Percentiles rank a stretch among this genome's conserved stretches.
Conservation (phyloP, 2,888 invertebrate genomes). For the Lycia hirtaria region DNA sequence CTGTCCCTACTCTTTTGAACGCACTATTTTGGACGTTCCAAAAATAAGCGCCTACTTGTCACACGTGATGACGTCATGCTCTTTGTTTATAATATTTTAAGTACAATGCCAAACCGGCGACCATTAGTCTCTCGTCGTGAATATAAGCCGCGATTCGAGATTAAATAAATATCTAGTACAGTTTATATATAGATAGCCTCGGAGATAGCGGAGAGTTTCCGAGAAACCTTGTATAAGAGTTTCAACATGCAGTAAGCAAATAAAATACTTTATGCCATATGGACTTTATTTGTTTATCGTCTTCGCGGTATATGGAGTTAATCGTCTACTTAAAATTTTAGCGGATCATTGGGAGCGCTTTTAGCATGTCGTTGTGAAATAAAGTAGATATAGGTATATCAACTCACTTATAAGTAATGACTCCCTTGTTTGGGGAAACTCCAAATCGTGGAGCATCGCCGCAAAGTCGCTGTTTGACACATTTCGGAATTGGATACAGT, state of each 20-base stretch:
- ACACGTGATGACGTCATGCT: not conserved
- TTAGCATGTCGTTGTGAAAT: constrained; percentile 10
- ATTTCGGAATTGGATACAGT: too few relatives aligned
- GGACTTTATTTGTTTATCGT: not conserved
- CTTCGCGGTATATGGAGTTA: constrained; percentile 10
- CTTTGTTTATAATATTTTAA: constrained; percentile 14
- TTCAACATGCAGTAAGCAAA: not conserved
- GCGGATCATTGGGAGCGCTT: constrained; percentile 4
- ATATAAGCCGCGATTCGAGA: constrained; percentile 1
- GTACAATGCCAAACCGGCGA: constrained; percentile 19
- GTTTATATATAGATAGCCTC: not conserved
- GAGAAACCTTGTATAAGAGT: not conserved
- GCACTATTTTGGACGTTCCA: constrained; percentile 11
- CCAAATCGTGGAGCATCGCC: too few relatives aligned
- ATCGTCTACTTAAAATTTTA: constrained; percentile 4
- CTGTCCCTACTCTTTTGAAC: constrained; percentile 10
- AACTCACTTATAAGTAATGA: too few relatives aligned
- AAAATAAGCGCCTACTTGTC: constrained; percentile 19
- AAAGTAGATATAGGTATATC: not conserved
- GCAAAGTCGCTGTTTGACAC: too few relatives aligned
- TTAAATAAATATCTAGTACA: constrained; percentile 1
- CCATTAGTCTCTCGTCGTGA: constrained; percentile 13
- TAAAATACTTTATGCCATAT: not conserved
- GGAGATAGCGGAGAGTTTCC: constrained; percentile 3
- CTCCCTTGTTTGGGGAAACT: too few relatives aligned